A percentile compares a stretch with the other conserved stretches of the same genome.
phyloP scores from a whole-genome alignment of 2,113 vertebrate species.

The Ophiodon elongatus region DNA sequence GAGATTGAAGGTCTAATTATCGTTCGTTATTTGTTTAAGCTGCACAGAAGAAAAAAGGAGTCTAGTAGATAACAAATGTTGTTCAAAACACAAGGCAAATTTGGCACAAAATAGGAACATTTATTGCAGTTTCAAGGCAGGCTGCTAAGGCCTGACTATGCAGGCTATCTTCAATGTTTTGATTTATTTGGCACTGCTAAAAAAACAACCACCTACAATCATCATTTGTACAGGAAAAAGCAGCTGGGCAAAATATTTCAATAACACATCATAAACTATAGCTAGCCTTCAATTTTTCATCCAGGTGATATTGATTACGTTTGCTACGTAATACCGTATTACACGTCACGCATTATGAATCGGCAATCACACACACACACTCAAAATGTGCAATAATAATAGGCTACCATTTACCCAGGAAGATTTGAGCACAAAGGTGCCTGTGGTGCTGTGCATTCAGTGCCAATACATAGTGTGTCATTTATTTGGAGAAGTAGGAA shows the following conservation, averaged over 20 bases:
- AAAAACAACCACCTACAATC: neutral
- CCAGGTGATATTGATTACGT: too few species aligned
- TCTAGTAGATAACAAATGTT: neutral
- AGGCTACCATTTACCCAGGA: neutral
- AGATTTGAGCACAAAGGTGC: neutral
- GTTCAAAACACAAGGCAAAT: neutral
- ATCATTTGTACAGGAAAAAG: neutral
- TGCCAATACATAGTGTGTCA: neutral
- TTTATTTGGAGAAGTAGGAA: neutral
- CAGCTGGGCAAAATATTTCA: too few species aligned
- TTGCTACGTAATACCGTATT: too few species aligned
- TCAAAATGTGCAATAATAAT: neutral
- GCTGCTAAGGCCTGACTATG: neutral
- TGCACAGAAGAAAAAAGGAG: neutral
- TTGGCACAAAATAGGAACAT: neutral
- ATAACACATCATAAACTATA: too few species aligned
- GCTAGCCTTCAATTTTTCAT: too few species aligned
- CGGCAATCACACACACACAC: neutral
- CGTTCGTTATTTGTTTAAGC: neutral
- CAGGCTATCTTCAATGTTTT: neutral
- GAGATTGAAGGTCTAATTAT: neutral
- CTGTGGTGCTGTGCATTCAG: neutral
- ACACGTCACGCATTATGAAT: too few species aligned
- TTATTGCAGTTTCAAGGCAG: neutral
- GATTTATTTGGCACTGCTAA: neutral